Evolutionary conservation across 2,888 invertebrate species (phyloP).

Genomic region (Crematogaster levior): DNA sequence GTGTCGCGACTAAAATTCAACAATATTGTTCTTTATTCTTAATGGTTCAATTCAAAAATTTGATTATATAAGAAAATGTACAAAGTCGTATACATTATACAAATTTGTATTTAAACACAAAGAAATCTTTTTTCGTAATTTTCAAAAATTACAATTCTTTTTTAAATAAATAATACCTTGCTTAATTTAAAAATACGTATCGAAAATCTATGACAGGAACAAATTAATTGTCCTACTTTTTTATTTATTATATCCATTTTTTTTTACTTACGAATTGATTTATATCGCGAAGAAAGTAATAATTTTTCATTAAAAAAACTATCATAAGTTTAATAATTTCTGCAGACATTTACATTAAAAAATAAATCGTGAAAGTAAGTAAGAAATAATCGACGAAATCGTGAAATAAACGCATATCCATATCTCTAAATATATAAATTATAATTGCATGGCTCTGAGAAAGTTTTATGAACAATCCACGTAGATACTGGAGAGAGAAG

Average conservation of each 20-base stretch:
- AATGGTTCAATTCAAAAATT: neutral
- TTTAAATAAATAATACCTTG: neutral
- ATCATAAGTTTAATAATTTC: neutral
- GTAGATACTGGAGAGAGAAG: constrained; percentile 34
- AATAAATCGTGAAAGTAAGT: neutral
- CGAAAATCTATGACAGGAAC: neutral
- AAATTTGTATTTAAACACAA: neutral
- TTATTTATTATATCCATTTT: neutral
- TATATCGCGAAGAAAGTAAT: neutral
- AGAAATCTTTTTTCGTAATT: constrained; percentile 8
- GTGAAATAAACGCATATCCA: constrained; percentile 57
- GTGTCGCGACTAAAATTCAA: neutral
- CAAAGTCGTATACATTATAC: neutral
- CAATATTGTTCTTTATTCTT: constrained; percentile 1
- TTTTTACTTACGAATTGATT: neutral
- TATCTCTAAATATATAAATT: constrained; percentile 81
- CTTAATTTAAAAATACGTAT: neutral
- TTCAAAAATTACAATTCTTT: neutral
- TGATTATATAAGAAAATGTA: neutral
- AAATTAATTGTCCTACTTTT: neutral
- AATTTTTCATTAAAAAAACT: neutral
- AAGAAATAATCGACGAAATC: constrained; percentile 13
- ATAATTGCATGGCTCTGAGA: constrained; percentile 77
- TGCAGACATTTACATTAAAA: neutral
- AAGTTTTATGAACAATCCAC: constrained; percentile 68